Conservation (phyloP, 92 coral and sea anemone species). For the Bergia puertoricense region DNA sequence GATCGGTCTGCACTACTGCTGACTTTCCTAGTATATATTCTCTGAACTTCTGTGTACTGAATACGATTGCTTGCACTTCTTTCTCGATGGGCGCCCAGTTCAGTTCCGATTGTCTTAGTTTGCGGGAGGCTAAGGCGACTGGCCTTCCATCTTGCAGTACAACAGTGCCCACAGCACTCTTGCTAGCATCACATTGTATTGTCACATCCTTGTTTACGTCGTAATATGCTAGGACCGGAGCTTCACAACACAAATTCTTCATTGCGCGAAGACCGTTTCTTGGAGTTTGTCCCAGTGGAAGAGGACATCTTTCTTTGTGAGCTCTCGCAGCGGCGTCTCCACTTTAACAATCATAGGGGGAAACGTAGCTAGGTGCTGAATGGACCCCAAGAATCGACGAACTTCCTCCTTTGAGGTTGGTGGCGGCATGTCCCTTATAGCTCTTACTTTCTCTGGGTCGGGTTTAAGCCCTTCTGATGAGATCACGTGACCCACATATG, state of each 20-base stretch:
- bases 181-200: slow-evolving; percentile 64
- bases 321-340: slow-evolving; percentile 55
- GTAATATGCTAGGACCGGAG: slow-evolving; percentile 65
- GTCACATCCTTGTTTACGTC: slow-evolving; percentile 54
- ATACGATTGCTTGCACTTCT: slow-evolving; percentile 60
- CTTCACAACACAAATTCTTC: slow-evolving; percentile 45
- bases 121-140: slow-evolving; percentile 51
- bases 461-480: slow-evolving; percentile 57
- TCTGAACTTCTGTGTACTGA: slow-evolving; percentile 46
- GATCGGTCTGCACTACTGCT: slow-evolving; percentile 54
- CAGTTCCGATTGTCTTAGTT: slow-evolving; percentile 41
- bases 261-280: slow-evolving; percentile 32
- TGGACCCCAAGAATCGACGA: slow-evolving; percentile 46
- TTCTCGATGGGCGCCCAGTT: slow-evolving; percentile 62
- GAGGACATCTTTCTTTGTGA: slow-evolving; percentile 31
- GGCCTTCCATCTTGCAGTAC: slow-evolving; percentile 54
- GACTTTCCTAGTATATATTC: slow-evolving; percentile 53
- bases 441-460: slow-evolving; percentile 63
- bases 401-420: slow-evolving; percentile 54
- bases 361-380: slow-evolving; percentile 55
- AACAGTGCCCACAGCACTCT: slow-evolving; percentile 59
- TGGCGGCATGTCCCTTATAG: slow-evolving; percentile 55
- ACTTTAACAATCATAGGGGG: slow-evolving; percentile 51
- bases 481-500: slow-evolving; percentile 39
- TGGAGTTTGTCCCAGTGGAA: slow-evolving; percentile 37